Evolutionary conservation across 1,140 invertebrate genomes (phyloP), one percentile per base, ranked within the genome.

Genomic region (Tetragnatha versicolor): DNA sequence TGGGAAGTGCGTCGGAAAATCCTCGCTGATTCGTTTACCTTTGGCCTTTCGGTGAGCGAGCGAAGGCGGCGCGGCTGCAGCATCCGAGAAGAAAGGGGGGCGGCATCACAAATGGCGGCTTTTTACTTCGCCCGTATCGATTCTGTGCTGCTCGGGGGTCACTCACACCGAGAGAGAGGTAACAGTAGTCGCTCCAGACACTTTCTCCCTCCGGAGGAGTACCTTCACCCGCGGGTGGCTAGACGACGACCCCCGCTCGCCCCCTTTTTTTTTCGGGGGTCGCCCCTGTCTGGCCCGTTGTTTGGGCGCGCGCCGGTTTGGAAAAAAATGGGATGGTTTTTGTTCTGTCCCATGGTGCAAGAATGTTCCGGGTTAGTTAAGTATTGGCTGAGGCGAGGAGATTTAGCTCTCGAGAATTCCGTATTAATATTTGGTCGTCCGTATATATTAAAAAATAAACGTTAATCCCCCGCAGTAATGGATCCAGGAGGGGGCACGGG

Each of bases 41-140:
- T 70, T 70, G 68, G 47, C 68, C 68, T 70, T 70, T 70, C 68
- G 68, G 49, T 37, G 31, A 31, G n/a, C 20, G 49, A 14, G 42
- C 63, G 63, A 47, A 37, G 45, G 47, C 68, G 35, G 29, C 55
- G 63, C 20, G 22, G 55, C 55, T 20, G 55, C 22, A 29, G 12
- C 20, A 10, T 14, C n/a, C 12, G 63, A 22, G 63, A 27, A 10
- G 25, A n/a, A n/a, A n/a, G 2, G 39, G 12, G 63, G 37, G 63
- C 35, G 37, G 63, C 63, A 68, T 49, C 68, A 70, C 68, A 70
- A 70, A 70, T 70, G 68, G 68, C 68, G 68, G 68, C 68, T 70
- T 70, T 70, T 70, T 70, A 70, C 68, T 70, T 53, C 65, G 47
- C 60, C 27, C 35, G 35, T 65, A 68, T 68, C 63, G 63, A 68